phyloP scores from a whole-genome alignment of 2,888 invertebrate genomes.

The Archaeoteleia sp. region DNA sequence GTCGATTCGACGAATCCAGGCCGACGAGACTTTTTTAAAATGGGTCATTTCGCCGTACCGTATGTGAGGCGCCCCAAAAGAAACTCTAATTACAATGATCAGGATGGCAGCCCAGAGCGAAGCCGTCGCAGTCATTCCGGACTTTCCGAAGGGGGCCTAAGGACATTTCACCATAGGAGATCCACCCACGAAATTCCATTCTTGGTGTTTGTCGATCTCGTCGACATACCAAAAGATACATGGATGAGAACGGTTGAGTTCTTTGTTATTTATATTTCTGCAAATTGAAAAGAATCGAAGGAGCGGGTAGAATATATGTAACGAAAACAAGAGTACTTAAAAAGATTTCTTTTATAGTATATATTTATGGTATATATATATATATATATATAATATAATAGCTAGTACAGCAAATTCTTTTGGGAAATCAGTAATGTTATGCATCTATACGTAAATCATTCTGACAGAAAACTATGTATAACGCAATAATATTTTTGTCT shows the following conservation, averaged over 20 bases:
- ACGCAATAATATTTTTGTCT: no score
- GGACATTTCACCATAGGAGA: constrained; percentile 50
- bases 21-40: constrained; percentile 41
- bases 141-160: constrained; percentile 48
- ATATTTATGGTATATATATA: no score
- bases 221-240: constrained; percentile 28
- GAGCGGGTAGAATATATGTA: no score
- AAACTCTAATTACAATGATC: constrained; percentile 64
- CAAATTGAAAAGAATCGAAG: constrained; percentile 6
- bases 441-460: no score
- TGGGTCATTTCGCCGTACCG: constrained; percentile 45
- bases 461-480: no score
- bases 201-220: constrained; percentile 39
- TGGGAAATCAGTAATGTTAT: no score
- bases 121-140: constrained; percentile 38
- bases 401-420: no score
- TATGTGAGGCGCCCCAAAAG: constrained; percentile 44
- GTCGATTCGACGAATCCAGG: constrained; percentile 62
- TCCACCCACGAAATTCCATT: constrained; percentile 58
- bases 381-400: no score
- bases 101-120: constrained; percentile 54
- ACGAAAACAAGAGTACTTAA: no score
- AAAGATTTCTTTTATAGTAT: no score
- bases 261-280: constrained; percentile 23
- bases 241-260: constrained; percentile 21